Conservation (phyloP, 2,113 vertebrate species). For the Bubalus kerabau region DNA sequence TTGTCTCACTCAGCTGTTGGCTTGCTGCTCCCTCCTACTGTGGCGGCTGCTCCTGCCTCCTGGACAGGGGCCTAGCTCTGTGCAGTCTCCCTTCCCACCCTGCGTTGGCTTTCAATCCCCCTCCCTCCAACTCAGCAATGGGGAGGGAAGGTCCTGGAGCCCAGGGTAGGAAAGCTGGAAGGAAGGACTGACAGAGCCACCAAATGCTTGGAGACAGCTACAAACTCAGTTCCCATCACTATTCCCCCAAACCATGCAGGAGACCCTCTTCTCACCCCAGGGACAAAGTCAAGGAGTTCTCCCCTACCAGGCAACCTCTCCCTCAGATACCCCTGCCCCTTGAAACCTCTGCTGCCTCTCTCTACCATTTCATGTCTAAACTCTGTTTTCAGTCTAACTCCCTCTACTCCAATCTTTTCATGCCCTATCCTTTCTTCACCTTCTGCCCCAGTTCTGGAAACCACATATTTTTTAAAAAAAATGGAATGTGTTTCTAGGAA, state of each 20-base stretch:
- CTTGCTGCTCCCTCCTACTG: slow-evolving; percentile 71
- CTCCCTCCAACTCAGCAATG: neutral
- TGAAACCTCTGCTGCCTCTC: neutral
- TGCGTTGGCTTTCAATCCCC: slow-evolving; percentile 13
- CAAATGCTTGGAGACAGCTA: neutral
- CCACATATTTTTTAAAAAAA: neutral
- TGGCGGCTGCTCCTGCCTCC: slow-evolving; percentile 66
- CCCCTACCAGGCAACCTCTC: neutral
- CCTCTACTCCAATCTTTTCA: neutral
- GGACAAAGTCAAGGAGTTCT: neutral
- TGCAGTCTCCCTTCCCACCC: slow-evolving; percentile 15
- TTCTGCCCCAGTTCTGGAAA: neutral
- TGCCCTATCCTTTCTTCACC: neutral
- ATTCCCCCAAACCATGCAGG: neutral
- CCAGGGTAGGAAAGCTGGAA: neutral
- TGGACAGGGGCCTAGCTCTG: slow-evolving; percentile 61
- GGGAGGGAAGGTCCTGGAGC: neutral
- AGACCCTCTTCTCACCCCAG: neutral
- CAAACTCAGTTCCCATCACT: neutral
- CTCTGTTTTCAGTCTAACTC: neutral
- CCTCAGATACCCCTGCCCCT: neutral
- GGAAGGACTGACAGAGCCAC: neutral
- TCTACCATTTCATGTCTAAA: neutral
- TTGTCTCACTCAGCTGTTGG: slow-evolving; percentile 73
- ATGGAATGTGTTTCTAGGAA: neutral